These are phyloP conservation scores for Epizoanthus scotinus DNA, from an alignment of 92 coral and sea anemone species.

Conservation along the genomic window DNA sequence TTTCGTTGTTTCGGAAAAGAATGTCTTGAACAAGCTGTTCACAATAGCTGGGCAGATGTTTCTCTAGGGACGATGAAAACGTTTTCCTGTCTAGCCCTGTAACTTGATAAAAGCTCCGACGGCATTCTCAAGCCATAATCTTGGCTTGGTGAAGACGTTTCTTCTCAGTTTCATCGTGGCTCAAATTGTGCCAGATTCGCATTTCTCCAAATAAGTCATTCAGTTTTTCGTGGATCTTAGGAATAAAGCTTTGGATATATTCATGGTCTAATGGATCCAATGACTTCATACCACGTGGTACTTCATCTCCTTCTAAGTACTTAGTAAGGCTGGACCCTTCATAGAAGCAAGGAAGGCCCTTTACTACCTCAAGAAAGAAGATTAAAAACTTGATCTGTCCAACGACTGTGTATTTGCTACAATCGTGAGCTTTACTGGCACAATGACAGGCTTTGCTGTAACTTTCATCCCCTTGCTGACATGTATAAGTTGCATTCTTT, in stretches of 20 bases:
- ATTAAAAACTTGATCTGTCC: slow-evolving; percentile 64
- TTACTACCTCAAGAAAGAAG: slow-evolving; percentile 57
- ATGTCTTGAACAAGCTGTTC: slow-evolving; percentile 62
- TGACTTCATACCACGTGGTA: slow-evolving; percentile 49
- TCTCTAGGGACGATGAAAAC: slow-evolving; percentile 12
- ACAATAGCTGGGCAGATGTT: too few relatives aligned
- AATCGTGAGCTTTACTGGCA: slow-evolving; percentile 15
- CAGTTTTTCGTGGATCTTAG: slow-evolving; percentile 38
- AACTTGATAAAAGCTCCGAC: slow-evolving; percentile 56
- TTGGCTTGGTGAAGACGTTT: slow-evolving; percentile 44
- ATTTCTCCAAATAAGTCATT: slow-evolving; percentile 58
- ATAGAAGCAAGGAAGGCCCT: slow-evolving; percentile 48
- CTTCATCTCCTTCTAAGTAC: slow-evolving; percentile 37
- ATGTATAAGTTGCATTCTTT: slow-evolving; percentile 1
- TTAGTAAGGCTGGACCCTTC: slow-evolving; percentile 42
- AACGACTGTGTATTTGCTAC: slow-evolving; percentile 55
- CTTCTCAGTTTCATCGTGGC: slow-evolving; percentile 46
- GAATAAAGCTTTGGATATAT: slow-evolving; percentile 40
- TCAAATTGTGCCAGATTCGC: slow-evolving; percentile 46
- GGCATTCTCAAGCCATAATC: slow-evolving; percentile 55
- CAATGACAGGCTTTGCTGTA: slow-evolving; percentile 50
- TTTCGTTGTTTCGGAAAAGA: slow-evolving; percentile 54
- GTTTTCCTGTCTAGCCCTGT: slow-evolving; percentile 56
- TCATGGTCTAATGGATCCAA: slow-evolving; percentile 41
- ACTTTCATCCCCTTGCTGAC: slow-evolving; percentile 46